Percentiles rank a stretch among this genome's conserved stretches.
Conservation (phyloP, 2,888 invertebrate species). For the Artemia sinica region DNA sequence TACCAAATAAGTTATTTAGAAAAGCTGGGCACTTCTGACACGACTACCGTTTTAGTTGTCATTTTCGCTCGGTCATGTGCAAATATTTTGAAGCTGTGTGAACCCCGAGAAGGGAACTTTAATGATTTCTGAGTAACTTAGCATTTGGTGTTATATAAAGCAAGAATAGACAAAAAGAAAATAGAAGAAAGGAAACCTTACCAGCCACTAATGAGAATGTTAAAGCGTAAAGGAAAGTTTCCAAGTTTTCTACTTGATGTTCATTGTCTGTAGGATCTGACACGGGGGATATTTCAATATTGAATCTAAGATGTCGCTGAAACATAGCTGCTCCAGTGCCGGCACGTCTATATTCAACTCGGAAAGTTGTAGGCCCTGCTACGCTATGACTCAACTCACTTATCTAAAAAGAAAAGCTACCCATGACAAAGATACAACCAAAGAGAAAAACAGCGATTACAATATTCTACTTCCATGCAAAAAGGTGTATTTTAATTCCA, state of each 20-base stretch:
- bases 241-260: constrained; percentile 20
- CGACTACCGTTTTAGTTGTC: too few species aligned
- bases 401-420: constrained; percentile 45
- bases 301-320: constrained; percentile 85
- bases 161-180: too few species aligned
- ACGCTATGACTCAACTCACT: constrained; percentile 92
- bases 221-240: constrained; percentile 65
- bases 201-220: constrained; percentile 86
- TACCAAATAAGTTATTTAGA: too few species aligned
- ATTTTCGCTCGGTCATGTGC: too few species aligned
- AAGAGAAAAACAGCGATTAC: too few species aligned
- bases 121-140: too few species aligned
- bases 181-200: constrained; percentile 32
- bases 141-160: too few species aligned
- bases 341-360: constrained; percentile 89
- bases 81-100: too few species aligned
- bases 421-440: not conserved
- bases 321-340: constrained; percentile 90
- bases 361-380: constrained; percentile 91
- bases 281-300: constrained; percentile 39
- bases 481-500: not conserved
- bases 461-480: not conserved
- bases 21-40: too few species aligned
- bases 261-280: constrained; percentile 23
- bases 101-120: too few species aligned